Base-by-base conservation (phyloP, 1,140 invertebrate species). In the Polypedilum pembai region DNA sequence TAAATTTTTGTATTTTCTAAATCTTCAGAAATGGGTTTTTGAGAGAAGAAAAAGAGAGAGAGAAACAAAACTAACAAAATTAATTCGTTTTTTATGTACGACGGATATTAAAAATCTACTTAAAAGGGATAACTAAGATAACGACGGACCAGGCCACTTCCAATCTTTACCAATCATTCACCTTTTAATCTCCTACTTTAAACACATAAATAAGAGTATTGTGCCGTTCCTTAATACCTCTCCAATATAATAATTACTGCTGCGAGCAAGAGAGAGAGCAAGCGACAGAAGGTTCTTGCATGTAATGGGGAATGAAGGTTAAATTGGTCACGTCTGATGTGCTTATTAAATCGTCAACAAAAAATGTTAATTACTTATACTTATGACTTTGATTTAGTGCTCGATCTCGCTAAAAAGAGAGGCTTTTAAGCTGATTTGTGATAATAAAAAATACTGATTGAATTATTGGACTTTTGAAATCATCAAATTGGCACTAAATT, bases 11-110 rank as follows among this genome's bases (percentile, higher is more conserved):
- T 56, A n/a, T 12, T 56, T 56, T 56, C 45, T 56, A 56, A 56
- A 56, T 56, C 45, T 56, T 56, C 24, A 33, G 5, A 33, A 33
- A 33, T 33, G 24, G 24, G 24, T 56, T 56, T n/a, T 15, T n/a
- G 45, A 56, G n/a, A 4, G 45, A 56, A 56, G 15, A 56, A 56
- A 4, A 56, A 56, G 12, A 56, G 45, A 56, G 3, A n/a, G 15
- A 45, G 8, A 45, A 2, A 45, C 8, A 45, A 45, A 45, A 33
- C 24, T 8, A 45, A 56, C 12, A 56, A 56, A 56, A 56, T 56
- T 56, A 56, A 56, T 56, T 56, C 45, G 45, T 56, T 56, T 56
- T 56, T 56, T 56, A 56, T 56, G 45, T 56, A 56, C 45, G n/a
- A n/a, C n/a, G 45, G 45, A 56, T 56, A 8, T 56, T 56, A 56